phyloP scores from a whole-genome alignment of 2,888 invertebrate species.

The Campaea margaritaria region DNA sequence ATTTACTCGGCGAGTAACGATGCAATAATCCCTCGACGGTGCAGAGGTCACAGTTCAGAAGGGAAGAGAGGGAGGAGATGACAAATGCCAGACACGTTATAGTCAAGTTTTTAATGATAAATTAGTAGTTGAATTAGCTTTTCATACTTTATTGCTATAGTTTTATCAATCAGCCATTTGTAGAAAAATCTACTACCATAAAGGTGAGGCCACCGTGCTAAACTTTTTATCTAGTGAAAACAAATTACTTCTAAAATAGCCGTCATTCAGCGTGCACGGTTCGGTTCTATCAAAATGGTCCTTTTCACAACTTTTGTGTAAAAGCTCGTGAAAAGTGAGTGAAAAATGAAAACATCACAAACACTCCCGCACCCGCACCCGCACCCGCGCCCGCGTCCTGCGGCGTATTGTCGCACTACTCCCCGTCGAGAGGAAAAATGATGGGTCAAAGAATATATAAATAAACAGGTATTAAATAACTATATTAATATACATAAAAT shows the following conservation, averaged over 20 bases:
- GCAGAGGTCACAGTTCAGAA: background rate
- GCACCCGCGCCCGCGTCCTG: slow-evolving; percentile 43
- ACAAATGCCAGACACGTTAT: background rate
- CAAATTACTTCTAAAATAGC: slow-evolving; percentile 41
- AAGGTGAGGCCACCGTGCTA: background rate
- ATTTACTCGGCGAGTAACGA: slow-evolving; percentile 54
- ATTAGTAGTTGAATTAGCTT: too few relatives aligned
- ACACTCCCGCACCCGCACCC: slow-evolving; percentile 55
- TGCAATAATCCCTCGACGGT: slow-evolving; percentile 38
- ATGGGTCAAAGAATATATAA: slow-evolving; percentile 59
- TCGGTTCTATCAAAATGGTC: slow-evolving; percentile 55
- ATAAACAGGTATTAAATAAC: background rate
- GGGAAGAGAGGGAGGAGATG: background rate
- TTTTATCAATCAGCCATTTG: background rate
- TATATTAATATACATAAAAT: background rate
- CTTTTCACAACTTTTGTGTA: slow-evolving; percentile 55
- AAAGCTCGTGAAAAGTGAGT: slow-evolving; percentile 69
- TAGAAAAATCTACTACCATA: background rate
- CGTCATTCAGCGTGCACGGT: slow-evolving; percentile 33
- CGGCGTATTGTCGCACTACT: slow-evolving; percentile 73
- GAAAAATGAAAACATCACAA: slow-evolving; percentile 81
- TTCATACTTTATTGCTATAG: background rate
- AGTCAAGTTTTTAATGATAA: background rate
- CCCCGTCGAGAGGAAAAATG: slow-evolving; percentile 69
- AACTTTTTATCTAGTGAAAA: slow-evolving; percentile 34